Conservation (phyloP, 2,113 vertebrate genomes). For the Hippocampus barbouri region DNA sequence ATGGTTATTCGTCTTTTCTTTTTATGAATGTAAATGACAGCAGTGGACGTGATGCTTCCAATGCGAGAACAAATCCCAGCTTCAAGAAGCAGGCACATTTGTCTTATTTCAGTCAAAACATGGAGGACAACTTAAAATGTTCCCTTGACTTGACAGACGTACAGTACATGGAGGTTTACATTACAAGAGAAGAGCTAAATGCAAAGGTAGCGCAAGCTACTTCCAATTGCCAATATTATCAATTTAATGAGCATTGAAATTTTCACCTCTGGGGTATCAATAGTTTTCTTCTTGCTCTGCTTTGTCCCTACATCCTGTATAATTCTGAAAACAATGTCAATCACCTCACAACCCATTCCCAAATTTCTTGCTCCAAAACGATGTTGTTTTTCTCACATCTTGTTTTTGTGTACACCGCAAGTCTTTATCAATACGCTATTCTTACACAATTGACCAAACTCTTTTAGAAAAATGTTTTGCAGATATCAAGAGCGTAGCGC, state of each 20-base stretch:
- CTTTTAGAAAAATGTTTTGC: conserved; percentile 1
- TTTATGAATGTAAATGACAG: conserved; percentile 56
- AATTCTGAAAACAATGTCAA: neutral
- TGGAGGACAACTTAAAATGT: conserved; percentile 34
- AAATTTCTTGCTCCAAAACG: conserved; percentile 3
- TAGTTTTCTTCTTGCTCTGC: too few species aligned
- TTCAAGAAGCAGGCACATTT: conserved; percentile 31
- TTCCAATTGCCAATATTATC: neutral
- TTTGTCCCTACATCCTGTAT: too few species aligned
- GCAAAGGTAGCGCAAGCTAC: conserved; percentile 22
- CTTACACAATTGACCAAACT: conserved; percentile 18
- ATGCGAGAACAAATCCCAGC: conserved; percentile 27
- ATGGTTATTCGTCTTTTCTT: conserved; percentile 53
- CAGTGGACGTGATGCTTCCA: conserved; percentile 38
- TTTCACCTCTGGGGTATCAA: too few species aligned
- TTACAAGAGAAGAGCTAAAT: conserved; percentile 44
- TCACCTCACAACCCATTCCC: conserved; percentile 9
- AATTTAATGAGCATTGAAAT: neutral
- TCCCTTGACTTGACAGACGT: conserved; percentile 23
- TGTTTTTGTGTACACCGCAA: conserved; percentile 13
- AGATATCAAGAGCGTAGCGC: conserved; percentile 46
- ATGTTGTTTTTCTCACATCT: conserved; percentile 48
- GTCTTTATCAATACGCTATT: conserved; percentile 15
- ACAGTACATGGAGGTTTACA: conserved; percentile 14
- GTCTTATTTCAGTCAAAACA: conserved; percentile 36